Conservation (phyloP, 1,140 invertebrate genomes). For the Drosophila biarmipes region DNA sequence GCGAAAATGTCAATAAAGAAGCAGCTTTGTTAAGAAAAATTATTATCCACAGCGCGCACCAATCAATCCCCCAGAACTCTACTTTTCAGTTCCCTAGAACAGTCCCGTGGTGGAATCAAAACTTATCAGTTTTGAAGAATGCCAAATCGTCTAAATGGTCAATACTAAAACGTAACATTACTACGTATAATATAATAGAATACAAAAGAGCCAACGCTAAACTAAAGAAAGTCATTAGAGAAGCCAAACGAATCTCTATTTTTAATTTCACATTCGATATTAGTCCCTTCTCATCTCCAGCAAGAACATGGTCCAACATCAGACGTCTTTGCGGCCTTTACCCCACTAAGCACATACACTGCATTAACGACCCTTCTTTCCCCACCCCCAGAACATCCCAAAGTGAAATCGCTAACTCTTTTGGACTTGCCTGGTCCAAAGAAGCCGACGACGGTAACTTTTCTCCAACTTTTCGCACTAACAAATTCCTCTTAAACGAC, state of each 20-base stretch:
- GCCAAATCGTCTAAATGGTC: too few species aligned
- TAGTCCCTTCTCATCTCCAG: not conserved
- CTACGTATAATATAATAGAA: not conserved
- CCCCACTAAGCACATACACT: not conserved
- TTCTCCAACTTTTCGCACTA: not conserved
- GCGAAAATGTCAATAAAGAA: not conserved
- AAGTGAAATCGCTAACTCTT: not conserved
- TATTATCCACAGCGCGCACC: too few species aligned
- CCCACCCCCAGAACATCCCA: not conserved
- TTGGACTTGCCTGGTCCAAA: constrained; percentile 1
- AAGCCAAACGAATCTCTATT: not conserved
- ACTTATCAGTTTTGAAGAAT: too few species aligned
- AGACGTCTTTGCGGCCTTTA: not conserved
- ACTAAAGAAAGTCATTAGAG: not conserved
- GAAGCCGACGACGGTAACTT: not conserved
- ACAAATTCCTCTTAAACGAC: not conserved
- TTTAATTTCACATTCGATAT: not conserved
- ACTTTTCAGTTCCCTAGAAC: too few species aligned
- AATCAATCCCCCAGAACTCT: too few species aligned
- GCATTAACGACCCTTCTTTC: too few species aligned
- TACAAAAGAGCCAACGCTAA: not conserved
- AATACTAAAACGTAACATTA: too few species aligned
- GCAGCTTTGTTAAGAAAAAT: constrained; percentile 1
- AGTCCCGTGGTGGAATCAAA: too few species aligned
- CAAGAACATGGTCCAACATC: not conserved